These are phyloP conservation scores for Amblyjoppa proteus DNA, from an alignment of 2,888 invertebrate genomes.

Conservation along the genomic window DNA sequence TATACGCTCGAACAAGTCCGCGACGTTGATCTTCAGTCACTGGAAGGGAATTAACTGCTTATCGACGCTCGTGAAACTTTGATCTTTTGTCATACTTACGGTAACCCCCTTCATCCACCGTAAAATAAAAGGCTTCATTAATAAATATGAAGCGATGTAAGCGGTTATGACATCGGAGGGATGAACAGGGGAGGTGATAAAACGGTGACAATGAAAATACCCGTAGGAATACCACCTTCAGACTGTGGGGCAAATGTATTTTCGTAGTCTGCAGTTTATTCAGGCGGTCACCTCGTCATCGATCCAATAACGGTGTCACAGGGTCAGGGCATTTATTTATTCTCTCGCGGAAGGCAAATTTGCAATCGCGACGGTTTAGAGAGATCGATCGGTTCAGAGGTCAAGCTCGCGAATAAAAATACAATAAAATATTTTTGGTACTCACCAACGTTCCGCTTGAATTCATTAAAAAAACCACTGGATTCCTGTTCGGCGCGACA, in stretches of 20 bases:
- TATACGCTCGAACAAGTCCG: neutral
- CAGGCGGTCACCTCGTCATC: neutral
- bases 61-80: conserved; percentile 1
- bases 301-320: conserved; percentile 8
- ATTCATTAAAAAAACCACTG: no score
- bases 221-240: neutral
- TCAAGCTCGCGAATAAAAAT: neutral
- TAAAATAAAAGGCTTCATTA: neutral
- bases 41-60: conserved; percentile 29
- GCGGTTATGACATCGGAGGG: neutral
- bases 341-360: neutral
- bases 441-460: no score
- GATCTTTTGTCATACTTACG: neutral
- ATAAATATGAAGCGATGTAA: neutral
- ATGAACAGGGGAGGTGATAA: neutral
- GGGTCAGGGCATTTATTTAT: neutral
- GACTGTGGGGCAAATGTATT: conserved; percentile 4
- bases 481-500: no score
- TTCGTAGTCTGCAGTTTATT: conserved; percentile 17
- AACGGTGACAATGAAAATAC: neutral
- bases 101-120: neutral
- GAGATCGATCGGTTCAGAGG: neutral
- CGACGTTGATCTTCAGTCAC: conserved; percentile 57
- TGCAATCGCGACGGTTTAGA: neutral
- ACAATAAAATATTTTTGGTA: no score